phyloP scores from a whole-genome alignment of 2,113 vertebrate genomes.

The Chroicocephalus ridibundus region DNA sequence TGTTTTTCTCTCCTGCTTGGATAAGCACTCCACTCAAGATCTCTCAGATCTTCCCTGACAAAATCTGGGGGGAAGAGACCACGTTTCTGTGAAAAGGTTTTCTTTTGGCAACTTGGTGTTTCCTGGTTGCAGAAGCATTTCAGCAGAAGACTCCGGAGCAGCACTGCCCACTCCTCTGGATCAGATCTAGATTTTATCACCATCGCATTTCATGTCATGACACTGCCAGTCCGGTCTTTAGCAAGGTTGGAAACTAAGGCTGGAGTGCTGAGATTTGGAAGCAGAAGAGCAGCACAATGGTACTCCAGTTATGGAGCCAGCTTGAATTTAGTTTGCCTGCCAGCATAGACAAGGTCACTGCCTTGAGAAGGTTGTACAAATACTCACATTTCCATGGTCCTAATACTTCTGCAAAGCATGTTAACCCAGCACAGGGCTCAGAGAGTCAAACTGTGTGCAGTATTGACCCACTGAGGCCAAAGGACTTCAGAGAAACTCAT shows the following conservation, averaged over 20 bases:
- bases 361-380: not conserved
- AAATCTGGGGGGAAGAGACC: not conserved
- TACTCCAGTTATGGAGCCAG: not conserved
- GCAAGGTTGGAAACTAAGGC: not conserved
- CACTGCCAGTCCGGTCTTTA: not conserved
- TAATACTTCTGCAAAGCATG: not conserved
- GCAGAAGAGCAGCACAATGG: rapidly evolving
- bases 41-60: not conserved
- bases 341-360: not conserved
- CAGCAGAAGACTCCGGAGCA: not conserved
- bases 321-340: not conserved
- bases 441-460: not conserved
- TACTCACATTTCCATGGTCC: not conserved
- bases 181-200: not conserved
- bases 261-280: not conserved
- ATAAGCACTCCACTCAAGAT: not conserved
- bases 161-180: not conserved
- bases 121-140: not conserved
- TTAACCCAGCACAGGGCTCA: not conserved
- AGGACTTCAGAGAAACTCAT: not conserved
- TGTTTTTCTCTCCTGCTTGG: not conserved
- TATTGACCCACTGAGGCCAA: not conserved
- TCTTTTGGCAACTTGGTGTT: not conserved
- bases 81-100: not conserved
- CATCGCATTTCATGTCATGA: rapidly evolving